phyloP scores from a whole-genome alignment of 2,888 invertebrate genomes.

The Stenotaenia linearis region DNA sequence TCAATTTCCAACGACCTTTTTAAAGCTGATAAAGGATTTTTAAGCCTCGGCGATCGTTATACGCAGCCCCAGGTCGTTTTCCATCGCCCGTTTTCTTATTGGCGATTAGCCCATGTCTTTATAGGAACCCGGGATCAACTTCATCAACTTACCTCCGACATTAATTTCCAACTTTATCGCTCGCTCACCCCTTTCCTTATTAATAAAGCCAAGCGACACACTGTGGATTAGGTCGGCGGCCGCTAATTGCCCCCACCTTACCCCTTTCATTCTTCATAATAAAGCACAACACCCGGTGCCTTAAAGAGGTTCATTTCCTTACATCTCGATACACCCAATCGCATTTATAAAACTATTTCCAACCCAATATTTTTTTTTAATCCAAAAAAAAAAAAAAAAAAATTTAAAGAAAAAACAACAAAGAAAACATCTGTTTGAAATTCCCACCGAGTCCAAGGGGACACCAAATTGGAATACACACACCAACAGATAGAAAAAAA shows the following conservation, averaged over 20 bases:
- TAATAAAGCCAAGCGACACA: background rate
- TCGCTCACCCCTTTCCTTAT: background rate
- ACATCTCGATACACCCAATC: background rate
- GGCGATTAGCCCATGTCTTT: background rate
- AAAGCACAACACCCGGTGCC: background rate
- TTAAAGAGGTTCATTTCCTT: background rate
- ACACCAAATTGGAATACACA: background rate
- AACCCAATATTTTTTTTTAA: background rate
- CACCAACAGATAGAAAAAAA: background rate
- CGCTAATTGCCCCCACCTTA: constrained; percentile 9
- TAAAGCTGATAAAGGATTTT: background rate
- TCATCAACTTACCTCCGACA: constrained; percentile 9
- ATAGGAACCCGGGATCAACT: background rate
- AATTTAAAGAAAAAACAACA: too few relatives aligned
- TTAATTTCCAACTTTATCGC: constrained; percentile 3
- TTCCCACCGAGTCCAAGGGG: background rate
- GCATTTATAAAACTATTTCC: too few relatives aligned
- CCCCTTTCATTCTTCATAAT: background rate
- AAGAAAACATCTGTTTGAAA: background rate
- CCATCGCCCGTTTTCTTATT: background rate
- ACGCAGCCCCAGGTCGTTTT: background rate
- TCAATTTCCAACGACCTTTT: background rate
- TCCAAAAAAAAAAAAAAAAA: background rate
- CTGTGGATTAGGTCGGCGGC: background rate
- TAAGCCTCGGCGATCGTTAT: background rate